A percentile compares a stretch with the other conserved stretches of the same genome.
Evolutionary conservation across 2,888 invertebrate species (phyloP).

Genomic region (Phymatocera aterrima): DNA sequence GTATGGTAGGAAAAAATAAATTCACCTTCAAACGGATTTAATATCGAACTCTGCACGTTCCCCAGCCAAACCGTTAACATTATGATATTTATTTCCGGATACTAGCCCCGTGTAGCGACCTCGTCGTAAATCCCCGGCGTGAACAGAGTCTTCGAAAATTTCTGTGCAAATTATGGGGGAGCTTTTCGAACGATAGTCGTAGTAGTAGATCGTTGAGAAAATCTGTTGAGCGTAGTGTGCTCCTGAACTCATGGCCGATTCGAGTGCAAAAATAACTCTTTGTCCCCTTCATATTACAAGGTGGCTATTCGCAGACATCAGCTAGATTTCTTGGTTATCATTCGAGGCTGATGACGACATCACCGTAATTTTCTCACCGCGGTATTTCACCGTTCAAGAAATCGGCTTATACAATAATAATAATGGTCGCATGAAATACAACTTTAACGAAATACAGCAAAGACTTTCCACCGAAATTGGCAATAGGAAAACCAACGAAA

Average conservation of each 20-base stretch:
- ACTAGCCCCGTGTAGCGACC: neutral
- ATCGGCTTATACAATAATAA: neutral
- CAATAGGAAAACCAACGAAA: too few relatives aligned
- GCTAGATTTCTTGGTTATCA: neutral
- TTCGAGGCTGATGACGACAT: conserved; percentile 5
- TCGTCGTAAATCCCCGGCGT: neutral
- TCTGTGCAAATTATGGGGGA: neutral
- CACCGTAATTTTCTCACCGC: neutral
- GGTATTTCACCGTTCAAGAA: neutral
- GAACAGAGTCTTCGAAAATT: neutral
- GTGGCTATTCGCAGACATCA: too few relatives aligned
- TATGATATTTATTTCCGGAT: neutral
- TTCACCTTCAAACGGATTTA: neutral
- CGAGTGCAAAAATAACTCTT: conserved; percentile 8
- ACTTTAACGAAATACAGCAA: neutral
- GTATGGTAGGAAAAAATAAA: neutral
- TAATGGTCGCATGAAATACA: neutral
- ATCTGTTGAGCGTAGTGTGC: conserved; percentile 2
- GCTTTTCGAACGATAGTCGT: too few relatives aligned
- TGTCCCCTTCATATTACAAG: neutral
- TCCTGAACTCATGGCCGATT: neutral
- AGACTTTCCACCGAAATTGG: neutral
- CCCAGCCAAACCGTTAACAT: neutral
- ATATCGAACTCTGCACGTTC: neutral
- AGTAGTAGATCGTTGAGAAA: neutral